Base-by-base conservation (phyloP, 92 coral and sea anemone genomes). In the Epizoanthus rinbou region DNA sequence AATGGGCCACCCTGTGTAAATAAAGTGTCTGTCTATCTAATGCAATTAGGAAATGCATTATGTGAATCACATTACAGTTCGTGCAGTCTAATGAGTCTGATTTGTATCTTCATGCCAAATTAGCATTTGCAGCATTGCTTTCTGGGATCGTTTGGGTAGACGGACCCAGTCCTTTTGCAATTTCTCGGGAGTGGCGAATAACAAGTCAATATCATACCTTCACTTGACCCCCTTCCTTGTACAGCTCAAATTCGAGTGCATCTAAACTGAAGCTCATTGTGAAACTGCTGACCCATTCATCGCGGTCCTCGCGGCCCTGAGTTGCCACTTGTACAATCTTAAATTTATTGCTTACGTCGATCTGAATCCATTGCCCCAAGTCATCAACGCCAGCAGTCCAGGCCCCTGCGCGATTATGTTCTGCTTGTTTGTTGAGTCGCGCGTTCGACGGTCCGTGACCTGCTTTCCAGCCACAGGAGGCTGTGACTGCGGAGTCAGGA, bases 221-320 rank as follows among this genome's bases (percentile, higher is more conserved):
- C 18, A 71, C 33, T 43, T 39, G 18, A 2, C 57, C 75, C 47
- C 43, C 13, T 1, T 71, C 33, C 19, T 71, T 71, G 16, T 71
- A 71, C 5, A 71, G 75, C 54, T 43, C 57, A 71, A 71, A 71
- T 54, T 43, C 56, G 14, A 58, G 57, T 8, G 57, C 75, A 8
- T 71, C 75, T 15, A 43, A 13, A 58, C 75, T 71, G 15, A 39
- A 37, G 13, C 75, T 71, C 57, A 71, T 0, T 9, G 75, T 41
- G 45, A 71, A 71, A 21, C 75, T 71, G 75, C 75, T 71, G 57
- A 71, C 75, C 75, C 75, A 71, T 71, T 71, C 75, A 37, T 71
- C 75, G 75, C 58, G 8, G 75, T 39, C 75, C 56, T 71, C 75
- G 41, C 75, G 54, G 2, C 57, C 75, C 22, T 71, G 75, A 17